Evolutionary conservation across 1,140 invertebrate genomes (phyloP), one percentile per base, ranked within the genome.

Genomic region (Macrocentrus cingulum): DNA sequence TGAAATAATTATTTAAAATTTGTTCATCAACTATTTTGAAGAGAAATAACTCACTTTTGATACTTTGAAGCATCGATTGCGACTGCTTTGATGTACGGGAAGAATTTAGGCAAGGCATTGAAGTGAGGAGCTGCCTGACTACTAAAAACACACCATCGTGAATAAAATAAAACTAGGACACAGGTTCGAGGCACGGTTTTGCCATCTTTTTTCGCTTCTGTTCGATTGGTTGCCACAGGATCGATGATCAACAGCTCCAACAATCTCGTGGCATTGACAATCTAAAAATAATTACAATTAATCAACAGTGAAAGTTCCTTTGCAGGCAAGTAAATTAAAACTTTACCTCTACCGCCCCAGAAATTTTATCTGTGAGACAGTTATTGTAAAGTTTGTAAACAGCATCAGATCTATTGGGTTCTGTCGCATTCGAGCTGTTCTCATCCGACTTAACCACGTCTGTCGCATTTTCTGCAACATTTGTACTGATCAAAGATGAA

Each of bases 11-110:
- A n/a, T n/a, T n/a, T n/a, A n/a, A n/a, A n/a, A n/a, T n/a, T n/a
- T n/a, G n/a, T n/a, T 57, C 36, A 29, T 49, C 48, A 46, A n/a
- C 41, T 20, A 18, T 37, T 25, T 29, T 48, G 8, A 1, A 20
- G 48, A 53, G 22, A 42, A 23, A 39, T 34, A 25, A 36, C 57
- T 74, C 82, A 88, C 87, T 83, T 83, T 75, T 89, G 88, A 70
- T 94, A 88, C 69, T 88, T 87, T 59, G 91, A 85, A 0, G 93
- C 92, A 84, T 98, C 94, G 13, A 98, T 86, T 8, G 94, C 95
- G 22, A 93, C 87, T 70, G 95, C 86, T 77, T 91, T 90, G 4
- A 98, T 82, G 67, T 89, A 85, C 7, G 93, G 92, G 81, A 92
- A 97, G 2, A 87, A 88, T 67, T 87, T 84, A 58, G 84, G 90